Percentiles rank a stretch among this genome's conserved stretches.
Conservation (phyloP, 2,888 invertebrate species). For the Drosophila paranaensis region DNA sequence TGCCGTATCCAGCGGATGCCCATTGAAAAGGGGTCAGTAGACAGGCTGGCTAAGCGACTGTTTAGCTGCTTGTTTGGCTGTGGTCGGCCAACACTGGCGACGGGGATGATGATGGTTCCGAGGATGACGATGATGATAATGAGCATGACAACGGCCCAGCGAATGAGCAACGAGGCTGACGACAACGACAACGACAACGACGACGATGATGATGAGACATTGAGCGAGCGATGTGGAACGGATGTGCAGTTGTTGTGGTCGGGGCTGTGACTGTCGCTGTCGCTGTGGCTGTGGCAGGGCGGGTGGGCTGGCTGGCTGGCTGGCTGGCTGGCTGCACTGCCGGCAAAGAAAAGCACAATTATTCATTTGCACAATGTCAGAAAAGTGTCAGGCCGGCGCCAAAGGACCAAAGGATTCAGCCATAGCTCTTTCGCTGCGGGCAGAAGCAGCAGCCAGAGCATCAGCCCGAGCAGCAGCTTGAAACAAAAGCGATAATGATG, state of each 20-base stretch:
- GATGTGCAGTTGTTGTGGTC: constrained; percentile 44
- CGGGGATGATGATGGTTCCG: constrained; percentile 53
- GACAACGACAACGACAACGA: constrained; percentile 62
- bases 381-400: constrained; percentile 81
- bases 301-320: neutral
- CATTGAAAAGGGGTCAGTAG: constrained; percentile 80
- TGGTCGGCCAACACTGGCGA: constrained; percentile 51
- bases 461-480: constrained; percentile 41
- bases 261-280: constrained; percentile 17
- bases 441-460: constrained; percentile 20
- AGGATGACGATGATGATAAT: constrained; percentile 22
- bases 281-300: neutral
- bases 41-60: constrained; percentile 74
- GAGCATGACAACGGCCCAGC: constrained; percentile 39
- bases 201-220: constrained; percentile 70
- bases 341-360: constrained; percentile 83
- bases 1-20: constrained; percentile 68
- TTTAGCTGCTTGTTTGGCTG: constrained; percentile 80
- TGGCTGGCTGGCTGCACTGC: constrained; percentile 34
- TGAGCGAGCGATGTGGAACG: constrained; percentile 80
- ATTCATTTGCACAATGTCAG: constrained; percentile 82
- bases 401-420: constrained; percentile 80
- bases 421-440: constrained; percentile 47
- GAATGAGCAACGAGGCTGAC: constrained; percentile 69
- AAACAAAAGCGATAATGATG: constrained; percentile 78